phyloP scores from a whole-genome alignment of 1,140 invertebrate genomes.

The Lamellibrachia luymesi region DNA sequence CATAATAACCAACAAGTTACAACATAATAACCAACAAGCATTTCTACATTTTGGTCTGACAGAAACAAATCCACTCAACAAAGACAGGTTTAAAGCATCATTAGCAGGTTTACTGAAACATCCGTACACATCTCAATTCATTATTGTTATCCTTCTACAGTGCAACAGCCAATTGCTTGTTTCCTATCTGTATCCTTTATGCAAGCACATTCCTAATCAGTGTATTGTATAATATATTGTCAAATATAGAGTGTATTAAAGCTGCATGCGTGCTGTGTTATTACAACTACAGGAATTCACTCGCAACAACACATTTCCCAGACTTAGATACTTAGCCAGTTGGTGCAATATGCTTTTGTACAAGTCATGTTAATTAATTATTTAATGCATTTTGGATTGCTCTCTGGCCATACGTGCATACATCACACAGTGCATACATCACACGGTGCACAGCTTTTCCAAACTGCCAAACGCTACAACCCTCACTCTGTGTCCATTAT shows the following conservation, averaged over 20 bases:
- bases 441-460: not conserved
- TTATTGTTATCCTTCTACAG: not conserved
- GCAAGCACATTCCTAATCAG: not conserved
- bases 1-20: no score
- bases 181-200: not conserved
- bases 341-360: not conserved
- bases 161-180: not conserved
- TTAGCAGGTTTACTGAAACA: constrained; percentile 1
- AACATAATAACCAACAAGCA: no score
- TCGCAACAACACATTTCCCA: not conserved
- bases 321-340: not conserved
- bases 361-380: not conserved
- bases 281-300: not conserved
- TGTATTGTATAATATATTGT: not conserved
- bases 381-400: not conserved
- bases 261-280: not conserved
- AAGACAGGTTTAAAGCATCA: not conserved
- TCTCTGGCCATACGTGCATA: not conserved
- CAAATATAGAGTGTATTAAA: not conserved
- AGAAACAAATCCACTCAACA: not conserved
- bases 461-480: not conserved
- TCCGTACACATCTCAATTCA: not conserved
- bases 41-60: no score
- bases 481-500: not conserved
- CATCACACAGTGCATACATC: not conserved